A percentile compares a stretch with the other conserved stretches of the same genome.
phyloP scores from a whole-genome alignment of 1,140 invertebrate genomes.

The Polyergus mexicanus region DNA sequence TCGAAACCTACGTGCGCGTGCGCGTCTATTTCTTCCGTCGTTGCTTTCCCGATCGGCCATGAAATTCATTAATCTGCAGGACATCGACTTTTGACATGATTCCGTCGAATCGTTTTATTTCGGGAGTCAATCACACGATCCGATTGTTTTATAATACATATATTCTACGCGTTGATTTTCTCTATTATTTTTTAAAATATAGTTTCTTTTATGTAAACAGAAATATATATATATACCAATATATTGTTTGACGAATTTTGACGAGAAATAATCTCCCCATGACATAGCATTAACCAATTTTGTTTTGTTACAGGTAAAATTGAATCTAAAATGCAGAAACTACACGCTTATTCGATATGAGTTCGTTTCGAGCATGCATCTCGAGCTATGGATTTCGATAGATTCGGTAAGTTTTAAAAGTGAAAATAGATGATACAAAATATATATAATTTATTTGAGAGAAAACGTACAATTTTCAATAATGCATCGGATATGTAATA shows the following conservation, averaged over 20 bases:
- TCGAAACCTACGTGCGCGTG: constrained; percentile 54
- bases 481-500: background rate
- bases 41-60: constrained; percentile 53
- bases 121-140: background rate
- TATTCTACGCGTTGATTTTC: background rate
- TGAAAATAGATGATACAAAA: background rate
- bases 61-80: constrained; percentile 62
- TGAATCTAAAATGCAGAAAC: background rate
- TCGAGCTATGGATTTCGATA: background rate
- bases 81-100: constrained; percentile 45
- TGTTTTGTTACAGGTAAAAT: constrained; percentile 49
- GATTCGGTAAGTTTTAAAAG: background rate
- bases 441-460: background rate
- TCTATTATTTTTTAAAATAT: background rate
- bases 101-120: constrained; percentile 24
- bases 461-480: no score
- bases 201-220: background rate
- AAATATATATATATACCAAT: background rate
- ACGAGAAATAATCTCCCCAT: background rate
- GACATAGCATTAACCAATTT: background rate
- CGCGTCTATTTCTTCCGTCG: constrained; percentile 48
- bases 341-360: background rate
- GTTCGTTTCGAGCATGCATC: background rate
- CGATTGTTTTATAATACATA: background rate
- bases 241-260: background rate